These are phyloP conservation scores for Aleadryas rufinucha DNA, from an alignment of 2,113 vertebrate species.

Conservation along the genomic window DNA sequence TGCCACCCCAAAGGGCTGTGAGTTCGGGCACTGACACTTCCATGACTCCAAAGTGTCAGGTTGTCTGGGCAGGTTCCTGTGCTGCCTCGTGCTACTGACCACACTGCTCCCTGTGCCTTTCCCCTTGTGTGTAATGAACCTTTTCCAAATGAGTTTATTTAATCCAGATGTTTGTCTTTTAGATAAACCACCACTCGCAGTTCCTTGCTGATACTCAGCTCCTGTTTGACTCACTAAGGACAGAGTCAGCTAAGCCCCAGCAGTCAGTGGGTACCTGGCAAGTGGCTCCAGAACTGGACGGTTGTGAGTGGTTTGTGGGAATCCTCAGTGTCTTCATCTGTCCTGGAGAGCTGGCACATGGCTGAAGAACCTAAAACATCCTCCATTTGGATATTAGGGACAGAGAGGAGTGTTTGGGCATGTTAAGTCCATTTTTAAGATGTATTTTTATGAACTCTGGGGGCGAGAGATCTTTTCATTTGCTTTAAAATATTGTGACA, in stretches of 20 bases:
- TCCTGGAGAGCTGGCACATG: background rate
- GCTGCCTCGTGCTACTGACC: background rate
- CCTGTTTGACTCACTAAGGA: background rate
- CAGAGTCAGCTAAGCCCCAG: background rate
- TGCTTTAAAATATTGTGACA: background rate
- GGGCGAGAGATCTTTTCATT: background rate
- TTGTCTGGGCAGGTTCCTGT: fast-evolving
- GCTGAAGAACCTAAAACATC: background rate
- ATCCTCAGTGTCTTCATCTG: background rate
- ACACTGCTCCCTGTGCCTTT: background rate
- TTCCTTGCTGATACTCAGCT: background rate
- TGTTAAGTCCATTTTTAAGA: background rate
- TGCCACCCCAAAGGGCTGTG: fast-evolving
- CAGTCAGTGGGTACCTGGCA: background rate
- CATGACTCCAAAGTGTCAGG: fast-evolving
- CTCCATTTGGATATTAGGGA: background rate
- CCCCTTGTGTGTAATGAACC: background rate
- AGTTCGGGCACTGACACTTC: background rate
- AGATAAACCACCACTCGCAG: background rate
- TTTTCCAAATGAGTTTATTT: background rate
- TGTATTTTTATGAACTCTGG: background rate
- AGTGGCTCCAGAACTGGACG: background rate
- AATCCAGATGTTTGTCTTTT: background rate
- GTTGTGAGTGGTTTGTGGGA: background rate
- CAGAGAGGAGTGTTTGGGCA: too few species aligned